Base-by-base conservation (phyloP, 2,888 invertebrate species). In the Sarcophaga subvicina region DNA sequence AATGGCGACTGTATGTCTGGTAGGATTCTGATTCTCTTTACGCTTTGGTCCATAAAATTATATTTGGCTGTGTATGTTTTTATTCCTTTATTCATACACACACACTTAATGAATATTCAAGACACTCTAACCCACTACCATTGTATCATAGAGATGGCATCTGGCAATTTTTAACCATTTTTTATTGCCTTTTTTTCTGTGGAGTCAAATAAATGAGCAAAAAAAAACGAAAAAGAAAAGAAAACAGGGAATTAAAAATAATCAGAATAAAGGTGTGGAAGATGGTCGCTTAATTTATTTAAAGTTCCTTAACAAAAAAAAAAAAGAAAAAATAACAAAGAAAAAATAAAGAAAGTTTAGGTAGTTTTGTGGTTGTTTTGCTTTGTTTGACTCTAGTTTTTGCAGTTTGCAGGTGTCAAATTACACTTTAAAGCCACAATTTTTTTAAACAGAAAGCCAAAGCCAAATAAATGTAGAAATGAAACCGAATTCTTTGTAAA, bases 61-160 rank as follows among this genome's bases (percentile, higher is more conserved):
- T 59, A 22, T 69, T 78, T 71, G 20, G 17, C 27, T 70, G 37
- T 37, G 37, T 37, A 37, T 6, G 37, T 10, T 37, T 78, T 81
- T 60, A 11, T 70, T 37, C 37, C 37, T 37, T 37, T 22, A 22
- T 37, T 14, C 14, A 25, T 54, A 27, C 49, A 12, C 54, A 12
- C 49, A 54, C 14, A 66, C 67, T 83, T 70, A 86, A 81, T 79
- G 69, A 78, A 67, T 64, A 54, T 22, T 12, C 62, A 45, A 70
- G 37, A 20, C 27, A 73, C 20, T 14, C 25, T 45, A 73, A 10
- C 67, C 62, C 60, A 62, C 73, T 63, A 76, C 88, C 88, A 87
- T 88, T 89, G 87, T 82, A 86, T 88, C 85, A 89, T 90, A 90
- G 90, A 91, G 90, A 90, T 87, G 83, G 80, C 89, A 90, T 88